A percentile compares a stretch with the other conserved stretches of the same genome.
Conservation (phyloP, 2,113 vertebrate species). For the Rhynchopsitta pachyrhyncha region DNA sequence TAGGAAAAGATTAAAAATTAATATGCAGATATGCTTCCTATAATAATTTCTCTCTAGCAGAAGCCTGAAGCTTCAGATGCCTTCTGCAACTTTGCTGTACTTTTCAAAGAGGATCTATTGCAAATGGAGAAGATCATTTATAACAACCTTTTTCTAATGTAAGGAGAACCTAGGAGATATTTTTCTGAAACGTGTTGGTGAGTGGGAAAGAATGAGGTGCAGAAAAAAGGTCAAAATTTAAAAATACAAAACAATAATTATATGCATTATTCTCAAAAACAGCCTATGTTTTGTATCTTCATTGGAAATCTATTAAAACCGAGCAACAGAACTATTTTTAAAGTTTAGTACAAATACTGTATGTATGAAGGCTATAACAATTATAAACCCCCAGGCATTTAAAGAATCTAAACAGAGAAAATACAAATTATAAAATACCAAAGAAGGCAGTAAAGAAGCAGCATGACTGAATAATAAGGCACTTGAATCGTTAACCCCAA, state of each 20-base stretch:
- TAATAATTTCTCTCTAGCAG: slow-evolving; percentile 5
- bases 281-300: not conserved
- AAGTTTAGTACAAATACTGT: not conserved
- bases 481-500: not conserved
- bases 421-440: not conserved
- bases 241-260: not conserved
- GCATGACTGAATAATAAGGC: not conserved
- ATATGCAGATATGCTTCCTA: not conserved
- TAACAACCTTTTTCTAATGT: not conserved
- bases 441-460: slow-evolving; percentile 10
- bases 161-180: not conserved
- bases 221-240: not conserved
- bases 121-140: not conserved
- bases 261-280: not conserved
- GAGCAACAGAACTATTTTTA: not conserved
- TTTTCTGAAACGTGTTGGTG: not conserved
- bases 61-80: not conserved
- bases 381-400: not conserved
- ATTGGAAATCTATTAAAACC: not conserved
- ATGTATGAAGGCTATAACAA: not conserved
- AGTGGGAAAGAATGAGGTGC: not conserved
- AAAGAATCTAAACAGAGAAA: not conserved
- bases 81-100: not conserved
- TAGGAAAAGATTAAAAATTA: slow-evolving; percentile 37
- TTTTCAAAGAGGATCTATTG: not conserved